phyloP scores from a whole-genome alignment of 2,888 invertebrate species.

The Rotaria sp. region DNA sequence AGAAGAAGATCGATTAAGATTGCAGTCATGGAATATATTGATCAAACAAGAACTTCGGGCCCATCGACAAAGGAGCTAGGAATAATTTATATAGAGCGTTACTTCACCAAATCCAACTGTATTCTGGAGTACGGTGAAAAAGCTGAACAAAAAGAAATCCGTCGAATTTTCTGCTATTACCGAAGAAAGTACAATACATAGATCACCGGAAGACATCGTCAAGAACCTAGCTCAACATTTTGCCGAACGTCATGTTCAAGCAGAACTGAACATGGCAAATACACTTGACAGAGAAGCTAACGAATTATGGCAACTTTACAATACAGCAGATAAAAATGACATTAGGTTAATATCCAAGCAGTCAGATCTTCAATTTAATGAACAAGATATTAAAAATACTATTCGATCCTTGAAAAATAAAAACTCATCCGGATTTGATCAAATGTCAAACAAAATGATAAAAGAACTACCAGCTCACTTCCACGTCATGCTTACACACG shows the following conservation, averaged over 20 bases:
- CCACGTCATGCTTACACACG: background rate
- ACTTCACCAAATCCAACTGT: background rate
- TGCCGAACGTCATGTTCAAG: background rate
- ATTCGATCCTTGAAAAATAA: background rate
- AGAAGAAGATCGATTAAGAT: background rate
- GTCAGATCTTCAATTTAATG: background rate
- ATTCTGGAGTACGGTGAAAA: background rate
- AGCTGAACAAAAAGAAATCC: background rate
- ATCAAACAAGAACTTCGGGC: background rate
- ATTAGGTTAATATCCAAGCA: background rate
- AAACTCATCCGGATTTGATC: background rate
- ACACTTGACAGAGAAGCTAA: background rate
- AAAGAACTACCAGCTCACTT: background rate
- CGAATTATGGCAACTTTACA: background rate
- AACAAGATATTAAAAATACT: background rate
- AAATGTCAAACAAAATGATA: background rate
- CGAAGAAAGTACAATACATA: background rate
- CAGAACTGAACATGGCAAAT: background rate
- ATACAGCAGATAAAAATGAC: background rate
- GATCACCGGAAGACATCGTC: background rate
- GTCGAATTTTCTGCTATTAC: background rate
- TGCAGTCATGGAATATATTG: background rate
- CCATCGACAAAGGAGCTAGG: background rate
- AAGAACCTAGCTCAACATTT: background rate
- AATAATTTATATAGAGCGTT: background rate